phyloP scores from a whole-genome alignment of 2,888 invertebrate species.

The Orthonevra nobilis region DNA sequence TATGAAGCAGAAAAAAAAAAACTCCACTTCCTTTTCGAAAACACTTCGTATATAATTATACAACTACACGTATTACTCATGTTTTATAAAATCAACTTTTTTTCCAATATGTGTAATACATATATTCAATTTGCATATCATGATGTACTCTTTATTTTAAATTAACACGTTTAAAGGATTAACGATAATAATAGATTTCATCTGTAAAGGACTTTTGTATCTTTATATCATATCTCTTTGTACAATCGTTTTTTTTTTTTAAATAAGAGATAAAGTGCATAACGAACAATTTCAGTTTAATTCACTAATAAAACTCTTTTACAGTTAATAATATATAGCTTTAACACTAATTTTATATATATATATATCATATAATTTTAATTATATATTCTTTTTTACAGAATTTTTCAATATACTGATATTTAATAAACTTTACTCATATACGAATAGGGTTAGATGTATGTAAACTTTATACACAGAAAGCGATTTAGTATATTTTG shows the following conservation, averaged over 20 bases:
- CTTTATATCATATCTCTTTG: conserved; percentile 1
- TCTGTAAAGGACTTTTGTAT: background rate
- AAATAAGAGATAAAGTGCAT: conserved; percentile 22
- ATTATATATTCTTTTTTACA: conserved; percentile 30
- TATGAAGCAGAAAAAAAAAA: no score
- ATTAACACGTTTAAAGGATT: no score
- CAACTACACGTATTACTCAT: no score
- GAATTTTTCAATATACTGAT: conserved; percentile 37
- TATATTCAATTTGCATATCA: background rate
- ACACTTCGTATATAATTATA: no score
- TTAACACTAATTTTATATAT: conserved; percentile 22
- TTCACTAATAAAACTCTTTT: conserved; percentile 45
- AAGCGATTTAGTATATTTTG: conserved; percentile 17
- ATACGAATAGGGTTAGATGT: conserved; percentile 17
- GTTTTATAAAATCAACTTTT: no score
- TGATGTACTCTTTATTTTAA: conserved; percentile 19
- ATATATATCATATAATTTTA: background rate
- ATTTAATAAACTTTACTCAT: conserved; percentile 30
- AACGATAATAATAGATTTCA: conserved; percentile 37
- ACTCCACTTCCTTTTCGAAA: no score
- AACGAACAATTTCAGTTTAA: conserved; percentile 43
- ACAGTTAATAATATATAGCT: conserved; percentile 31
- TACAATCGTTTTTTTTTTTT: conserved; percentile 6
- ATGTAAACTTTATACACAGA: conserved; percentile 40
- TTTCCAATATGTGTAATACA: no score